A percentile compares a stretch with the other conserved stretches of the same genome.
Evolutionary conservation across 2,797 vertebrate species (phyloP).

Genomic region (Sciurus carolinensis): DNA sequence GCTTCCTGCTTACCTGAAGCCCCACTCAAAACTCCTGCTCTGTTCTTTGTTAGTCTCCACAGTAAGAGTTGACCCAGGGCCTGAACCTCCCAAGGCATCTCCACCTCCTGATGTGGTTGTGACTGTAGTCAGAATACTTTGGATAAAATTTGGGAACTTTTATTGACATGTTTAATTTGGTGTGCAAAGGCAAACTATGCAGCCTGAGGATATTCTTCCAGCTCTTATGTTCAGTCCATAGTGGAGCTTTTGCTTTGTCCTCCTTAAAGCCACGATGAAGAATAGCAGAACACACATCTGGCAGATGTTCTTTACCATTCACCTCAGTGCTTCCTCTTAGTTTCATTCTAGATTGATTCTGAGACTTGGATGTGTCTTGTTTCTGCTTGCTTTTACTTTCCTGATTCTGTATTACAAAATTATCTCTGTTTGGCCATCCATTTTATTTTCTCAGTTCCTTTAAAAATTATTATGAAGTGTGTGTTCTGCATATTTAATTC

Average conservation of each 20-base stretch:
- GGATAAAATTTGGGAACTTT: not conserved
- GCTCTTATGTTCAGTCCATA: not conserved
- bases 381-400: not conserved
- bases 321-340: not conserved
- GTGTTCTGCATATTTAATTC: not conserved
- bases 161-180: not conserved
- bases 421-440: not conserved
- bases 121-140: not conserved
- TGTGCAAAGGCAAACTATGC: not conserved
- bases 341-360: not conserved
- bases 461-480: slow-evolving; percentile 7
- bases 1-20: not conserved
- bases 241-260: not conserved
- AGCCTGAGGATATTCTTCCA: not conserved
- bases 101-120: not conserved
- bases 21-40: not conserved
- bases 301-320: not conserved
- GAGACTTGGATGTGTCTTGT: not conserved
- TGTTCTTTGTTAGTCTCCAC: not conserved
- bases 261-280: not conserved
- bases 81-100: not conserved
- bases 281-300: not conserved
- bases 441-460: slow-evolving; percentile 39
- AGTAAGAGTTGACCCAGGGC: not conserved
- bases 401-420: not conserved